Evolutionary conservation across 2,113 vertebrate species (phyloP), one percentile per base, ranked within the genome.

Genomic region (Nesospiza acunhae): DNA sequence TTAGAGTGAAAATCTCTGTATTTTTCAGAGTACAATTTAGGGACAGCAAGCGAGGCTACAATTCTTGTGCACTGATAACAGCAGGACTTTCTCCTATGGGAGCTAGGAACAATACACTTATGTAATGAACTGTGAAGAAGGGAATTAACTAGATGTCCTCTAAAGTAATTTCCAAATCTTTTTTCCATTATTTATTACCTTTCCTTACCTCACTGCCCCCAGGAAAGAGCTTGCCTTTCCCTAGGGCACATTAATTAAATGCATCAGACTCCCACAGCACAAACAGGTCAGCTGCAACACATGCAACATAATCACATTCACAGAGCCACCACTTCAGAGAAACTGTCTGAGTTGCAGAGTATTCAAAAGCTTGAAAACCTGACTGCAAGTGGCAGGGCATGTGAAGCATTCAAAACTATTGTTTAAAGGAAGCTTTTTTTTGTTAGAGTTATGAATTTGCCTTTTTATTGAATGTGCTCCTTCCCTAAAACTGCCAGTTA

Each of bases 181-280:
- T 76, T 92, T 96, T 92, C 49, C 49, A 66, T 91, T 89, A 89
- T 92, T 94, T 69, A 91, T 83, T 80, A 35, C 55, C 46, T 91
- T 52, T 89, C 9, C 10, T 84, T 74, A 84, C 68, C 33, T 89
- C 63, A 69, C 15, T 89, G 15, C 16, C 22, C 50, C 11, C 52
- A 91, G 84, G 60, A 92, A 92, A 79, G 33, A 82, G 35, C 26
- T 82, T 94, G 44, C 27, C 44, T 95, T 91, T 94, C 47, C 52
- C 31, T 30, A 67, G 56, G 60, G 75, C 44, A n/a, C 44, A 35
- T 68, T 75, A 89, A 91, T 87, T 89, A 78, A 91, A 78, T 84
- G 56, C 35, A 56, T 68, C 30, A 81, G 50, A 53, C 16, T 87
- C 55, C 28, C 17, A 30, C 37, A 84, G 47, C 69, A 84, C 26